A percentile compares a stretch with the other conserved stretches of the same genome.
Evolutionary conservation across 2,113 vertebrate genomes (phyloP).

Genomic region (Thermophis baileyi): DNA sequence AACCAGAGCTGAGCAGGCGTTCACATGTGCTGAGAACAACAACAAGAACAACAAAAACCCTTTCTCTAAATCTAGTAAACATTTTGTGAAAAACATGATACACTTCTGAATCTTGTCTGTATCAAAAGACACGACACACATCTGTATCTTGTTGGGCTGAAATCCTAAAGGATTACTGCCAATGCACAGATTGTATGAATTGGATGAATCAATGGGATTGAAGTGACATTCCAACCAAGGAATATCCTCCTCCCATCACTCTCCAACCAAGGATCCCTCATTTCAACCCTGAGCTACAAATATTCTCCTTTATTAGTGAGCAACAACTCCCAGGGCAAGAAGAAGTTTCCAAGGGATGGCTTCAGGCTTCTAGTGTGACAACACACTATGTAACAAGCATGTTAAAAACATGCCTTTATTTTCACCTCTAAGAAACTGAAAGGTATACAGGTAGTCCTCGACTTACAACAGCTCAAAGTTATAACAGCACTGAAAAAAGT

Average conservation of each 20-base stretch:
- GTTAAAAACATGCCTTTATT: too few relatives aligned
- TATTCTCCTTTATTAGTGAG: too few relatives aligned
- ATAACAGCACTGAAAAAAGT: too few relatives aligned
- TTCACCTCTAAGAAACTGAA: too few relatives aligned
- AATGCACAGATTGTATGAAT: not conserved
- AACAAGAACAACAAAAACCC: not conserved
- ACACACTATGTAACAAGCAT: too few relatives aligned
- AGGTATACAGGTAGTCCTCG: too few relatives aligned
- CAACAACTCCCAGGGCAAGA: too few relatives aligned
- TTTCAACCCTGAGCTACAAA: too few relatives aligned
- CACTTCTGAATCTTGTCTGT: too few relatives aligned
- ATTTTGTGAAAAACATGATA: not conserved
- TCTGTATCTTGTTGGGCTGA: not conserved
- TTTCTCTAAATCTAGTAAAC: not conserved
- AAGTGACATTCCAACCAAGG: not conserved
- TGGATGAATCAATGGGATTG: not conserved
- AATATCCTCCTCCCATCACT: not conserved
- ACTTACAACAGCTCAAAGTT: too few relatives aligned
- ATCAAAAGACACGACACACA: not conserved
- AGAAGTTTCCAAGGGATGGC: too few relatives aligned
- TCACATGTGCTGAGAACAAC: not conserved
- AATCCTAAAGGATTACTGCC: not conserved
- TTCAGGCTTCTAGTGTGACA: too few relatives aligned
- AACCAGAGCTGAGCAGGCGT: not conserved
- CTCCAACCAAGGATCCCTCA: not conserved